Conservation (phyloP, 2,797 vertebrate species). For the Chlorospingus flavigularis region DNA sequence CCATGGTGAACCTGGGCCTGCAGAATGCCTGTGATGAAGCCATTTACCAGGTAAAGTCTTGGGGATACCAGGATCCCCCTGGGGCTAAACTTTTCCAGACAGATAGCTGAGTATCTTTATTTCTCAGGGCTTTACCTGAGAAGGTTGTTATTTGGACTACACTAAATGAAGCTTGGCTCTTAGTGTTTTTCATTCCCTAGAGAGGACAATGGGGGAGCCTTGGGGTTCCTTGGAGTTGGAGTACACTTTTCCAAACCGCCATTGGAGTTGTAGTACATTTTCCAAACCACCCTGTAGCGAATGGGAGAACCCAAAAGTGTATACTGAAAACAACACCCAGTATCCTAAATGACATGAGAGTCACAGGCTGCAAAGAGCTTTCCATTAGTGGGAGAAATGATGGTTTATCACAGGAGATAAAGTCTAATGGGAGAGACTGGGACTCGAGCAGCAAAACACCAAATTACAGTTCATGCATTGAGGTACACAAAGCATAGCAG, state of each 20-base stretch:
- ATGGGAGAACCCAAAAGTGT: not conserved
- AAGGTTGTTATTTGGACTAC: not conserved
- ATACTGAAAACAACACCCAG: not conserved
- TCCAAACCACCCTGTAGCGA: not conserved
- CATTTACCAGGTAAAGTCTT: constrained; percentile 86
- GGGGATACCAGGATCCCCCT: too few relatives aligned
- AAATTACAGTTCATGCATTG: not conserved
- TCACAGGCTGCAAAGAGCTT: not conserved
- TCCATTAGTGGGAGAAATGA: not conserved
- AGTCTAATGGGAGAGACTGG: not conserved
- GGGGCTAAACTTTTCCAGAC: not conserved
- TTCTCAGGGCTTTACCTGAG: not conserved
- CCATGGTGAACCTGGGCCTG: constrained; percentile 96
- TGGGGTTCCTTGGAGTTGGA: not conserved
- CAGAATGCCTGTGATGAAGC: constrained; percentile 96
- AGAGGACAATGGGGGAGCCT: fast-evolving
- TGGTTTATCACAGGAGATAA: not conserved
- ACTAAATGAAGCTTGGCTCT: fast-evolving
- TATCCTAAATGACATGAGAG: not conserved
- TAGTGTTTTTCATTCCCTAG: not conserved
- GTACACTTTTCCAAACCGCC: not conserved
- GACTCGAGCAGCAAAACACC: not conserved
- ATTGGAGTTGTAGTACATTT: not conserved
- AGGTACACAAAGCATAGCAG: not conserved
- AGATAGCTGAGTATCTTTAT: not conserved